These are phyloP conservation scores for Mormoops blainvillei DNA, from an alignment of 2,113 vertebrate genomes.

Conservation along the genomic window DNA sequence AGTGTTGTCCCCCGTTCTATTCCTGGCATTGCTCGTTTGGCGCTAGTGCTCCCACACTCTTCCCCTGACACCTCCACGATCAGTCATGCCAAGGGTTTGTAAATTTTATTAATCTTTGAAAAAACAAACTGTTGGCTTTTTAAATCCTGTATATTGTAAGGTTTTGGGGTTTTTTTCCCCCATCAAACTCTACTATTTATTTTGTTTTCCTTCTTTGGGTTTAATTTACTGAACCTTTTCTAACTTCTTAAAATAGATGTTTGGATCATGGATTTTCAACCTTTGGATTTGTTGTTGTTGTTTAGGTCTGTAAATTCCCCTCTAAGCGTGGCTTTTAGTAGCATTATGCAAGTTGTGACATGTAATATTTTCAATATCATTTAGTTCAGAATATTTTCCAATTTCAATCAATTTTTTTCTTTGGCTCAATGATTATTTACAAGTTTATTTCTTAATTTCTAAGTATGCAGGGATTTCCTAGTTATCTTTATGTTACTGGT, in stretches of 20 bases:
- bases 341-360: not conserved
- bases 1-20: not conserved
- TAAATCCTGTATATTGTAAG: not conserved
- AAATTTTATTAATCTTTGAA: not conserved
- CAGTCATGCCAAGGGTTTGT: not conserved
- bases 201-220: not conserved
- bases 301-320: not conserved
- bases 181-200: not conserved
- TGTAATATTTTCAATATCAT: not conserved
- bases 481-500: not conserved
- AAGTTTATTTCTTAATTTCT: not conserved
- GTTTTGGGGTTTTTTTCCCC: not conserved
- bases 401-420: not conserved
- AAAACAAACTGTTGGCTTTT: not conserved
- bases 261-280: not conserved
- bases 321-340: not conserved
- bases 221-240: not conserved
- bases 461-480: not conserved
- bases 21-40: not conserved
- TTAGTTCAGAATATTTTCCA: slow-evolving; percentile 4
- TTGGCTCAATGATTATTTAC: not conserved
- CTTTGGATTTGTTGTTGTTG: not conserved
- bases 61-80: not conserved
- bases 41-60: not conserved
- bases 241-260: slow-evolving; percentile 1